A percentile compares a stretch with the other conserved stretches of the same genome.
Evolutionary conservation across 2,797 vertebrate genomes (phyloP).

Genomic region (Chaunax sp.): DNA sequence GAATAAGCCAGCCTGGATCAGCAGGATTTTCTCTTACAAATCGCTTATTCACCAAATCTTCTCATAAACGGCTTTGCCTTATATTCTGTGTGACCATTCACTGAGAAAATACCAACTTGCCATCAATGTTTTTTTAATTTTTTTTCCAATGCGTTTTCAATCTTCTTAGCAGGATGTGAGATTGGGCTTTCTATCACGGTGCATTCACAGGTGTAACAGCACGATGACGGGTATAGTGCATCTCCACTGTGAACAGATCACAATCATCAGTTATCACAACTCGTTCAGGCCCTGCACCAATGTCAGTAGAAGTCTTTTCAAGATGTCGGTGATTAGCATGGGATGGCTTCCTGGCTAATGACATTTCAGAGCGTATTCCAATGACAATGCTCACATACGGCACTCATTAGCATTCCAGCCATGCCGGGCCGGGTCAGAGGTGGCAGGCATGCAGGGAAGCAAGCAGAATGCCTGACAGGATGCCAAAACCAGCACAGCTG

Average conservation of each 20-base stretch:
- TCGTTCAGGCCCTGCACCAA: slow-evolving; percentile 55
- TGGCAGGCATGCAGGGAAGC: slow-evolving; percentile 59
- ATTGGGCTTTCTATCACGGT: slow-evolving; percentile 60
- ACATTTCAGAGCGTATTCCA: slow-evolving; percentile 62
- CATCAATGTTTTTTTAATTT: slow-evolving; percentile 56
- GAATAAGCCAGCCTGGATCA: slow-evolving; percentile 74
- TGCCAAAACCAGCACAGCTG: slow-evolving; percentile 68
- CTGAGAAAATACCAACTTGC: slow-evolving; percentile 66
- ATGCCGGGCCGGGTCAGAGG: slow-evolving; percentile 58
- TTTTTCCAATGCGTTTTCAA: slow-evolving; percentile 61
- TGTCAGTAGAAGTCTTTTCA: slow-evolving; percentile 67
- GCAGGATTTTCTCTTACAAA: slow-evolving; percentile 74
- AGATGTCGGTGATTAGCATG: slow-evolving; percentile 73
- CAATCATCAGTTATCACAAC: slow-evolving; percentile 61
- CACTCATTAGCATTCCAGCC: slow-evolving; percentile 66
- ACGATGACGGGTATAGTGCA: slow-evolving; percentile 2
- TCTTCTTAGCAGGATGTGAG: slow-evolving; percentile 65
- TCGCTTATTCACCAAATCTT: slow-evolving; percentile 75
- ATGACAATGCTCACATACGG: slow-evolving; percentile 51
- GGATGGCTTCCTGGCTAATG: slow-evolving; percentile 65
- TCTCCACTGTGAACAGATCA: slow-evolving; percentile 56
- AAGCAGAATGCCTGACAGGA: slow-evolving; percentile 64
- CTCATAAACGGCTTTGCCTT: slow-evolving; percentile 73
- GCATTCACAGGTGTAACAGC: slow-evolving; percentile 63
- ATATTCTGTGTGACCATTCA: slow-evolving; percentile 60